These are phyloP conservation scores for Plebejus anna DNA, from an alignment of 2,888 invertebrate genomes.

Conservation along the genomic window DNA sequence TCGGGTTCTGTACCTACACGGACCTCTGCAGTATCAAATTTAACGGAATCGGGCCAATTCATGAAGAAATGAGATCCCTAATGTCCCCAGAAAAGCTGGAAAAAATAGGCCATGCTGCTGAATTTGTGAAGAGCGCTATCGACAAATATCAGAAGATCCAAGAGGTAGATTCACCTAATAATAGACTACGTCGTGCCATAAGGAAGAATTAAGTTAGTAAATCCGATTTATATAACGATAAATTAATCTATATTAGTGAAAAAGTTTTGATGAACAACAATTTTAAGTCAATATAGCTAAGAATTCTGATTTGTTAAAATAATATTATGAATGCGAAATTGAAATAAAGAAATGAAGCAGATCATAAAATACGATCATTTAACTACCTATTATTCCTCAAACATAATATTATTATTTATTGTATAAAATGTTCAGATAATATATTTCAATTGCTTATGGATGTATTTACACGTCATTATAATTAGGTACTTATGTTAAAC, in stretches of 20 bases:
- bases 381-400: neutral
- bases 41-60: conserved; percentile 81
- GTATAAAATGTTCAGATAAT: neutral
- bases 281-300: neutral
- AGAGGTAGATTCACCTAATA: conserved; percentile 48
- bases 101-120: conserved; percentile 78
- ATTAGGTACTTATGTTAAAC: neutral
- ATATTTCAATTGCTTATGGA: neutral
- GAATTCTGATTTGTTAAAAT: neutral
- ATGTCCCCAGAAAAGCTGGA: conserved; percentile 81
- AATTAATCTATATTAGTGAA: neutral
- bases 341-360: neutral
- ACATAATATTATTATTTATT: too few relatives aligned
- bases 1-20: conserved; percentile 80
- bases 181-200: conserved; percentile 51
- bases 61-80: conserved; percentile 76
- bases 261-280: neutral
- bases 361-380: neutral
- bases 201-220: conserved; percentile 27
- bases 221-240: neutral
- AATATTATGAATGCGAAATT: neutral
- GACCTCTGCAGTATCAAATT: conserved; percentile 81
- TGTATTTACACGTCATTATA: neutral
- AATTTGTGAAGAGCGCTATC: conserved; percentile 81
- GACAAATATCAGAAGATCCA: conserved; percentile 79